Evolutionary conservation across 2,113 vertebrate genomes (phyloP).

Genomic region (Glaucomys volans): DNA sequence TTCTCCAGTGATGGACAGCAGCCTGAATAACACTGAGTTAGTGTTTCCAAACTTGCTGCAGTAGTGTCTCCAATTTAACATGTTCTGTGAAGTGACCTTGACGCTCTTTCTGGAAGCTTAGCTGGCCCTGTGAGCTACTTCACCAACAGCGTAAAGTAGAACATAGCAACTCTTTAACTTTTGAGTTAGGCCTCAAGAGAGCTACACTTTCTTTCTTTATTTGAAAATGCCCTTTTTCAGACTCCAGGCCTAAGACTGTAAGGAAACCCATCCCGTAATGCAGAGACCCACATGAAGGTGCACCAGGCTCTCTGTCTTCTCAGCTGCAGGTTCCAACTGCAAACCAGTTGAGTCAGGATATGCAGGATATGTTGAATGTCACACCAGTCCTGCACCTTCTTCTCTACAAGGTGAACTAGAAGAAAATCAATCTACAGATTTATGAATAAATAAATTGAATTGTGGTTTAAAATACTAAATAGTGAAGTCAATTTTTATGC

Average conservation of each 20-base stretch:
- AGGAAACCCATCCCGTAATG: not conserved
- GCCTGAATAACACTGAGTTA: not conserved
- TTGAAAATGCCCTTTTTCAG: not conserved
- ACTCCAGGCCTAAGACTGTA: not conserved
- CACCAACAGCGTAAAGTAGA: no score
- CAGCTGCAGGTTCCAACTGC: not conserved
- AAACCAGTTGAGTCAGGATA: not conserved
- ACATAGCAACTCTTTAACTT: not conserved
- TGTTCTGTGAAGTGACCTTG: not conserved
- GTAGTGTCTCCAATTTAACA: not conserved
- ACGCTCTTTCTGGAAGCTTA: no score
- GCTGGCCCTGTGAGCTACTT: not conserved
- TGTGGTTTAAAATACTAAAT: not conserved
- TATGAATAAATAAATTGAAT: not conserved
- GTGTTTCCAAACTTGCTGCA: no score
- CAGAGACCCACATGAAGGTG: not conserved
- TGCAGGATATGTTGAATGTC: not conserved
- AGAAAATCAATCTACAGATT: not conserved
- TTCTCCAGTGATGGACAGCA: not conserved
- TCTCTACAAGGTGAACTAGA: not conserved
- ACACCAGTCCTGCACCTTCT: not conserved
- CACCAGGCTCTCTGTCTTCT: not conserved
- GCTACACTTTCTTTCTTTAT: not conserved
- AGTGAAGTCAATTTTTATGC: not conserved
- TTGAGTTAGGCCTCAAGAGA: not conserved